phyloP scores from a whole-genome alignment of 2,888 invertebrate genomes.

The Octonoba sinensis region DNA sequence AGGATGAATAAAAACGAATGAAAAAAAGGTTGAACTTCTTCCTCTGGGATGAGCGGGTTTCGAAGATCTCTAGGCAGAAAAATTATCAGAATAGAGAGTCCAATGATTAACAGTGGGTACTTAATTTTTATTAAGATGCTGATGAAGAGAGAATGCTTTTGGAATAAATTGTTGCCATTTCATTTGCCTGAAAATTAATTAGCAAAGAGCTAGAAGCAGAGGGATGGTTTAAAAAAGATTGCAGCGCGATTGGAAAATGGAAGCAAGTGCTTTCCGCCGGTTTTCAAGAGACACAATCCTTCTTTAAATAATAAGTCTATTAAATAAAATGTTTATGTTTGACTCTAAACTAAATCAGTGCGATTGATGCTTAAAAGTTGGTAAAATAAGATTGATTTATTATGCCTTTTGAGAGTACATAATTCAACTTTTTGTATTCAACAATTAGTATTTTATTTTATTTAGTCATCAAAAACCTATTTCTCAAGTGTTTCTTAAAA shows the following conservation, averaged over 20 bases:
- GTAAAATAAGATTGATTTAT: too few relatives aligned
- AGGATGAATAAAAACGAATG: neutral
- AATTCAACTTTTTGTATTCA: too few relatives aligned
- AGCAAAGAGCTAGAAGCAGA: slow-evolving; percentile 39
- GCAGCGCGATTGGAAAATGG: slow-evolving; percentile 37
- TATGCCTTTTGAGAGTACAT: too few relatives aligned
- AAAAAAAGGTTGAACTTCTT: neutral
- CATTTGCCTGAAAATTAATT: slow-evolving; percentile 57
- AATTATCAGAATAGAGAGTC: slow-evolving; percentile 24
- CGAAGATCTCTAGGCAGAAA: slow-evolving; percentile 20
- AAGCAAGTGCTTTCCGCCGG: slow-evolving; percentile 11
- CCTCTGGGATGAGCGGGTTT: slow-evolving; percentile 5
- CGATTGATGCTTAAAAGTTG: too few relatives aligned
- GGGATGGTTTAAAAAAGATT: slow-evolving; percentile 21
- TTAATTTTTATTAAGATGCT: slow-evolving; percentile 60
- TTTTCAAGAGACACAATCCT: slow-evolving; percentile 14
- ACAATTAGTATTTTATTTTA: too few relatives aligned
- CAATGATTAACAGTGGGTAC: slow-evolving; percentile 45
- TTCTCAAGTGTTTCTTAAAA: too few relatives aligned
- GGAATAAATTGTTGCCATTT: slow-evolving; percentile 58
- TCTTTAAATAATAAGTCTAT: neutral
- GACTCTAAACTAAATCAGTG: too few relatives aligned
- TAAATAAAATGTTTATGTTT: too few relatives aligned
- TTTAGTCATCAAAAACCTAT: too few relatives aligned
- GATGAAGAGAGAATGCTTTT: slow-evolving; percentile 50